These are phyloP conservation scores for Agapostemon virescens DNA, from an alignment of 2,888 invertebrate species.

Conservation along the genomic window DNA sequence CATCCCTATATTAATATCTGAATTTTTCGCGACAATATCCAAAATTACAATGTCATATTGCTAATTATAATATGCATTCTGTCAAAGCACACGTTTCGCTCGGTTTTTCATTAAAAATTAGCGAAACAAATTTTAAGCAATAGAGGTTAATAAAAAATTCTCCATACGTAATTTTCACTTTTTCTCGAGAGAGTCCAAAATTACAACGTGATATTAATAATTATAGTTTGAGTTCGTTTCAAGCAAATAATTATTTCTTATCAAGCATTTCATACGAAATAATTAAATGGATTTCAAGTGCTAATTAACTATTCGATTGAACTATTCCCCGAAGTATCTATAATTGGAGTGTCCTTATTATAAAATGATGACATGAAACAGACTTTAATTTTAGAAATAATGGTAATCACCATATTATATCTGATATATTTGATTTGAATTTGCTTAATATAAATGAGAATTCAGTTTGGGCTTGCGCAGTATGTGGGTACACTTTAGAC, in stretches of 20 bases:
- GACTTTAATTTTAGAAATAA: not conserved
- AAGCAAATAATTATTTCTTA: no score
- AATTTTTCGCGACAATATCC: not conserved
- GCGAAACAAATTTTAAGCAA: not conserved
- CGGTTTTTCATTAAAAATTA: not conserved
- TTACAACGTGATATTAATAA: no score
- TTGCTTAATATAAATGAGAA: conserved; percentile 26
- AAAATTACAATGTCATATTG: not conserved
- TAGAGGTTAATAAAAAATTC: not conserved
- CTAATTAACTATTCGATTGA: no score
- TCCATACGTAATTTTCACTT: no score
- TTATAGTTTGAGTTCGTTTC: no score
- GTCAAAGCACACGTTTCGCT: not conserved
- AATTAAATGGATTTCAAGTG: no score
- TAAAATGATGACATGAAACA: not conserved
- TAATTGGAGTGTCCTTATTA: no score
- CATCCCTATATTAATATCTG: not conserved
- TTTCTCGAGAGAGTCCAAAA: no score
- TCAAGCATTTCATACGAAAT: no score
- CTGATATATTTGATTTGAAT: conserved; percentile 11
- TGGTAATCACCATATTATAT: not conserved
- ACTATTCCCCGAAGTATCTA: no score
- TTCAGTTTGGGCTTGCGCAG: conserved; percentile 13
- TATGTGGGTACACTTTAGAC: not conserved
- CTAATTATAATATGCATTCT: not conserved